Evolutionary conservation across 37 sponge, comb jelly and placozoan species (phyloP), one percentile per base, ranked within the genome.

Genomic region (Beroe ovata): DNA sequence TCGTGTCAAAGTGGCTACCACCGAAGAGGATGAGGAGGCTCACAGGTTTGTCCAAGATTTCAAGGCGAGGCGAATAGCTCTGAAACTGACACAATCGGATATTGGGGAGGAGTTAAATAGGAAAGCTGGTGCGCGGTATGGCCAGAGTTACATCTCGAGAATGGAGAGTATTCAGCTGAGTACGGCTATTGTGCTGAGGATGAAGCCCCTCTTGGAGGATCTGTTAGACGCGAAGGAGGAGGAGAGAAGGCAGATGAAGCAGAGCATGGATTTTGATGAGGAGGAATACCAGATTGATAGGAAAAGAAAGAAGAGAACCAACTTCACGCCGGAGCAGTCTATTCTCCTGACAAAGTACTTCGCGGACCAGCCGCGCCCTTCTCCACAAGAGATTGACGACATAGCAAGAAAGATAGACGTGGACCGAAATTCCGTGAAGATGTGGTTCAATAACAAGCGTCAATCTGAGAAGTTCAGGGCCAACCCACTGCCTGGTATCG

Each of bases 261-360:
- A 42, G 47, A 77, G 29, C 28, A 42, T 39, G 54, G 84, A 77
- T 29, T 77, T 77, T 41, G 84, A 77, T 29, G 84, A 77, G 28
- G 84, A 77, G 84, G 84, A 77, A 54, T 77, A 77, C 28, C 84
- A 77, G 1, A 16, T 42, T 3, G 84, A 77, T 54, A 77, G 84
- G 28, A 77, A 77, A 25, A 77, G 84, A 25, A 77, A 77, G 84
- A 77, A 77, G 84, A 39, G 84, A 25, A 77, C 84, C 26, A 77
- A 77, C 84, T 77, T 77, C 84, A 42, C 84, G 20, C 84, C 84
- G 18, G 84, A 77, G 84, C 84, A 77, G 54, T 77, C 84, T 54
- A 33, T 77, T 23, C 84, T 77, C 36, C 84, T 77, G 84, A 77
- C 84, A 20, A 77, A 77, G 84, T 77, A 77, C 54, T 77, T 77